phyloP scores from a whole-genome alignment of 92 coral and sea anemone species.

The Scolanthus callimorphus region DNA sequence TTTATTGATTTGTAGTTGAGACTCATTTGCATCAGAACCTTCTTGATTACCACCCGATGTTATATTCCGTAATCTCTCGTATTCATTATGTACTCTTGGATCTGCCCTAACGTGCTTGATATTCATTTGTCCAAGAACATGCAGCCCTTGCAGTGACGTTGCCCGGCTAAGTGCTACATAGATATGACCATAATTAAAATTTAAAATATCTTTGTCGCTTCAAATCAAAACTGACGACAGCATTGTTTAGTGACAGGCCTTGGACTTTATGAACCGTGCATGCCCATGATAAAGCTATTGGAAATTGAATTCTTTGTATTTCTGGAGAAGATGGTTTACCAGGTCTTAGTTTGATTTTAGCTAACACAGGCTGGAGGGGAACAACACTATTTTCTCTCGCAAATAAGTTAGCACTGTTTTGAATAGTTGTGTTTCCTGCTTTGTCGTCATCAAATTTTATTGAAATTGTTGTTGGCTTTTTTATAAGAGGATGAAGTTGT shows the following conservation, averaged over 20 bases:
- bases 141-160: conserved; percentile 39
- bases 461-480: conserved; percentile 33
- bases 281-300: conserved; percentile 30
- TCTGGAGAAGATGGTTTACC: conserved; percentile 57
- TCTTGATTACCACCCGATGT: neutral
- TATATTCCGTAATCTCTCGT: conserved; percentile 30
- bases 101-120: conserved; percentile 44
- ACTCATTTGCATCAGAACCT: neutral
- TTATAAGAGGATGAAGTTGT: conserved; percentile 16
- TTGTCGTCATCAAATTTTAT: conserved; percentile 45
- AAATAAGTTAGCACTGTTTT: conserved; percentile 14
- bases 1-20: neutral
- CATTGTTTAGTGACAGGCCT: conserved; percentile 40
- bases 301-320: conserved; percentile 47
- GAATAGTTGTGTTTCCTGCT: conserved; percentile 32
- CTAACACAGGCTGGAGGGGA: conserved; percentile 35
- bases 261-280: conserved; percentile 64
- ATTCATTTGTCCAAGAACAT: conserved; percentile 42
- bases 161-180: conserved; percentile 66
- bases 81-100: conserved; percentile 45
- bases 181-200: conserved; percentile 54
- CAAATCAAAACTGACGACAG: conserved; percentile 45
- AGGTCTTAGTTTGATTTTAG: conserved; percentile 42
- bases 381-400: conserved; percentile 38
- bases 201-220: too few relatives aligned